These are phyloP conservation scores for Rhyacichthys aspro DNA, from an alignment of 2,797 vertebrate species.

Conservation along the genomic window DNA sequence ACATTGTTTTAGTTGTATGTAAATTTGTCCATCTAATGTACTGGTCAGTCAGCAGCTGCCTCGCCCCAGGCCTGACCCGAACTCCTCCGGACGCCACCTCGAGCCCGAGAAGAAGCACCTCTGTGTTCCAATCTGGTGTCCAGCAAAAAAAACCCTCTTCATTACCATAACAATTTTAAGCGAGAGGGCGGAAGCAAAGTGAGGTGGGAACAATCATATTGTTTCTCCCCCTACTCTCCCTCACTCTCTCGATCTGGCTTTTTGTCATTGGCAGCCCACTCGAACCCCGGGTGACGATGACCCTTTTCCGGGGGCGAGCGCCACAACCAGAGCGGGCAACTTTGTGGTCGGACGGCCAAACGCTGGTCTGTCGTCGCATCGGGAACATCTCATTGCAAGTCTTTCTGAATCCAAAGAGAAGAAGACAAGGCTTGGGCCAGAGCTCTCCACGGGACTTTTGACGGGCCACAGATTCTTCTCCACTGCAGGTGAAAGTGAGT, in stretches of 20 bases:
- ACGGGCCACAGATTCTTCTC: conserved; percentile 9
- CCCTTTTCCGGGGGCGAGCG: conserved; percentile 55
- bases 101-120: conserved; percentile 25
- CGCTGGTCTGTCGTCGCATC: conserved; percentile 7
- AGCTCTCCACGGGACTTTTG: not conserved
- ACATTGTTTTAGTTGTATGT: too few species aligned
- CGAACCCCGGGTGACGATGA: conserved; percentile 63
- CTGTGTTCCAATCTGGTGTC: conserved; percentile 55
- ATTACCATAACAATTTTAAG: conserved; percentile 78
- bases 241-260: conserved; percentile 23
- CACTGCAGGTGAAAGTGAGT: conserved; percentile 41
- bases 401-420: not conserved
- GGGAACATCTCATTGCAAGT: fast-evolving
- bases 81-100: conserved; percentile 23
- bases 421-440: conserved; percentile 11
- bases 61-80: conserved; percentile 1
- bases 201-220: conserved; percentile 71
- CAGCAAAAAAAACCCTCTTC: conserved; percentile 56
- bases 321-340: conserved; percentile 44
- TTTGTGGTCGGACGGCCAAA: conserved; percentile 17
- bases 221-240: conserved; percentile 35
- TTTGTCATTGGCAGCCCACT: conserved; percentile 67
- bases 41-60: conserved; percentile 10
- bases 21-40: not conserved
- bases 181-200: conserved; percentile 64